Evolutionary conservation across 2,888 invertebrate genomes (phyloP).

Genomic region (Xestia c-nigrum): DNA sequence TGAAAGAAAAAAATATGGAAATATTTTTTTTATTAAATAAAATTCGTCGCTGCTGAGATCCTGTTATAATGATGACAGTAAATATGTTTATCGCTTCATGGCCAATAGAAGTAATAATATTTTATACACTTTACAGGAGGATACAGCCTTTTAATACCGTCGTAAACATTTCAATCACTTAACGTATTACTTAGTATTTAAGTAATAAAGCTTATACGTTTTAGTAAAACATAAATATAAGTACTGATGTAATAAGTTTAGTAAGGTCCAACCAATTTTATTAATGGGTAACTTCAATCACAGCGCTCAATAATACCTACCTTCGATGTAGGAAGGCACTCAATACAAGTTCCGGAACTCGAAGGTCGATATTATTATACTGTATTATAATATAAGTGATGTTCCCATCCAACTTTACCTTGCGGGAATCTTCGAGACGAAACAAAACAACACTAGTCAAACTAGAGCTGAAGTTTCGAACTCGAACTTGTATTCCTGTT

Average conservation of each 20-base stretch:
- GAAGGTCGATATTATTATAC: slow-evolving; percentile 8
- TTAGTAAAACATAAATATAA: slow-evolving; percentile 30
- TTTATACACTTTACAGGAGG: slow-evolving; percentile 20
- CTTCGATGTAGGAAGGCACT: slow-evolving; percentile 16
- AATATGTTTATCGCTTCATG: slow-evolving; percentile 8
- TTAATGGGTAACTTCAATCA: slow-evolving; percentile 61
- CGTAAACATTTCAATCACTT: slow-evolving; percentile 57
- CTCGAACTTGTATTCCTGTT: neutral
- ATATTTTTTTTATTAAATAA: too few relatives aligned
- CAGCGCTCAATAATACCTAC: slow-evolving; percentile 26
- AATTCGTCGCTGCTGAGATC: neutral
- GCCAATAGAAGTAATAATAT: slow-evolving; percentile 36
- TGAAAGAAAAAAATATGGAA: neutral
- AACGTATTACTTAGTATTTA: slow-evolving; percentile 32
- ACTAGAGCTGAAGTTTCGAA: slow-evolving; percentile 39
- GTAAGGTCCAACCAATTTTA: slow-evolving; percentile 56
- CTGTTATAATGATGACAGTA: neutral
- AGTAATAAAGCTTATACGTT: slow-evolving; percentile 51
- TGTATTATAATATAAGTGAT: slow-evolving; percentile 4
- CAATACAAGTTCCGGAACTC: slow-evolving; percentile 28
- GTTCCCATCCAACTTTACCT: slow-evolving; percentile 31
- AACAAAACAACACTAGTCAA: slow-evolving; percentile 49
- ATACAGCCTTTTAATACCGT: slow-evolving; percentile 29
- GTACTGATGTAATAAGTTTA: slow-evolving; percentile 46
- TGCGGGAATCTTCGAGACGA: slow-evolving; percentile 15